A percentile compares a stretch with the other conserved stretches of the same genome.
These are phyloP conservation scores for Epizoanthus ramosus DNA, from an alignment of 92 coral and sea anemone species.

Conservation along the genomic window DNA sequence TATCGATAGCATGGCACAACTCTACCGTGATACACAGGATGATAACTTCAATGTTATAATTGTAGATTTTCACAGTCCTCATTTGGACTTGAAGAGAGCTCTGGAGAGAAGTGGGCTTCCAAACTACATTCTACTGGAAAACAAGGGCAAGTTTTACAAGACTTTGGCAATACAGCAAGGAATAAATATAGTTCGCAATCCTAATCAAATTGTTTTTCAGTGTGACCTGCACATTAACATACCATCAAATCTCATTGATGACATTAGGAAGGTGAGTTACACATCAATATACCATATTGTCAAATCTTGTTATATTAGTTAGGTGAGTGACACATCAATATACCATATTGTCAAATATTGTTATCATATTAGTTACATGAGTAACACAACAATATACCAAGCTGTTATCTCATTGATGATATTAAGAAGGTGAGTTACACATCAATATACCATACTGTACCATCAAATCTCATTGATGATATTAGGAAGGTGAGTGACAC, in stretches of 20 bases:
- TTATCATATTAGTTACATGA: slow-evolving; percentile 27
- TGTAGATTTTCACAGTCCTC: slow-evolving; percentile 79
- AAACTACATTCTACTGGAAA: slow-evolving; percentile 67
- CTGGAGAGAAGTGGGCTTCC: slow-evolving; percentile 79
- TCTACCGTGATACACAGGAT: slow-evolving; percentile 72
- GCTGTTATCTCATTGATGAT: neutral
- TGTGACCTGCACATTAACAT: slow-evolving; percentile 88
- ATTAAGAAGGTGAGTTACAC: neutral
- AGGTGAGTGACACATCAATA: too few species aligned
- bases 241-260: slow-evolving; percentile 78
- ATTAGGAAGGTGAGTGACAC: slow-evolving; percentile 76
- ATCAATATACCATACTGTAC: neutral
- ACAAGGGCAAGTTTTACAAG: slow-evolving; percentile 65
- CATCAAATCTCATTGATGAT: neutral
- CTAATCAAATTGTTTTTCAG: slow-evolving; percentile 76
- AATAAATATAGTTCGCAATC: slow-evolving; percentile 67
- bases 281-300: neutral
- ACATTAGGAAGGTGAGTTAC: slow-evolving; percentile 84
- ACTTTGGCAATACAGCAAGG: slow-evolving; percentile 81
- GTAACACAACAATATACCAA: neutral
- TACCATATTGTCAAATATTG: slow-evolving; percentile 60
- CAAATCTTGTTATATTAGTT: neutral
- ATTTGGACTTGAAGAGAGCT: slow-evolving; percentile 73
- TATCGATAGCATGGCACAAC: slow-evolving; percentile 74
- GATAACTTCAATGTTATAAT: slow-evolving; percentile 76